Conservation (phyloP, 1,140 invertebrate genomes). For the Bombus breviceps region DNA sequence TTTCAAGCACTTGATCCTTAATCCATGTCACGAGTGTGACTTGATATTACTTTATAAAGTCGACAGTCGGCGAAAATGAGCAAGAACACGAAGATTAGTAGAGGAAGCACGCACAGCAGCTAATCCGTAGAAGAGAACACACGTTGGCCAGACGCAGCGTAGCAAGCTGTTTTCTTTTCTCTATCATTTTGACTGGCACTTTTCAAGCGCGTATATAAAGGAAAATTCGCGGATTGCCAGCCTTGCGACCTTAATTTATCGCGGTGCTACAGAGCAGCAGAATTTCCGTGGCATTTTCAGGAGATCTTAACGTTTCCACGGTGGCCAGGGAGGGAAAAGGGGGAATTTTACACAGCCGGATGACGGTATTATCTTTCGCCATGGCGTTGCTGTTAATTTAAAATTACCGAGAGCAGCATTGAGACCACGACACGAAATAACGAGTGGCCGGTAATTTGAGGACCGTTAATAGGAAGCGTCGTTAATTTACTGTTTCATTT, state of each 20-base stretch:
- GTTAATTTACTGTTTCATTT: slow-evolving; percentile 41
- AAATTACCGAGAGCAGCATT: slow-evolving; percentile 28
- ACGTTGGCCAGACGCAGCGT: no score
- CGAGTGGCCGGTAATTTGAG: slow-evolving; percentile 24
- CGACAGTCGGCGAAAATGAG: no score
- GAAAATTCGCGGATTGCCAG: slow-evolving; percentile 36
- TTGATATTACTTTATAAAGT: neutral
- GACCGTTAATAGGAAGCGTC: slow-evolving; percentile 11
- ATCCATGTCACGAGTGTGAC: no score
- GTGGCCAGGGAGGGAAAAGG: no score
- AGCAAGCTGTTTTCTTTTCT: slow-evolving; percentile 22
- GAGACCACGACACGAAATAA: slow-evolving; percentile 28
- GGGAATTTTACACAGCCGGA: slow-evolving; percentile 10
- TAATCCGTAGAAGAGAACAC: no score
- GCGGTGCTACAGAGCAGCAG: slow-evolving; percentile 19
- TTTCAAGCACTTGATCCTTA: no score
- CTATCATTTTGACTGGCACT: neutral
- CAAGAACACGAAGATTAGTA: no score
- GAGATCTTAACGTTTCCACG: slow-evolving; percentile 33
- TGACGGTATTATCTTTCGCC: slow-evolving; percentile 40
- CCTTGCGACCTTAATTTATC: slow-evolving; percentile 34
- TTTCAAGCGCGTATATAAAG: slow-evolving; percentile 4
- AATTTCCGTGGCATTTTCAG: slow-evolving; percentile 52
- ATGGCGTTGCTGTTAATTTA: slow-evolving; percentile 38
- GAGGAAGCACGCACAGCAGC: no score